Conservation (phyloP, 2,888 invertebrate genomes). For the Dascillus cervinus region DNA sequence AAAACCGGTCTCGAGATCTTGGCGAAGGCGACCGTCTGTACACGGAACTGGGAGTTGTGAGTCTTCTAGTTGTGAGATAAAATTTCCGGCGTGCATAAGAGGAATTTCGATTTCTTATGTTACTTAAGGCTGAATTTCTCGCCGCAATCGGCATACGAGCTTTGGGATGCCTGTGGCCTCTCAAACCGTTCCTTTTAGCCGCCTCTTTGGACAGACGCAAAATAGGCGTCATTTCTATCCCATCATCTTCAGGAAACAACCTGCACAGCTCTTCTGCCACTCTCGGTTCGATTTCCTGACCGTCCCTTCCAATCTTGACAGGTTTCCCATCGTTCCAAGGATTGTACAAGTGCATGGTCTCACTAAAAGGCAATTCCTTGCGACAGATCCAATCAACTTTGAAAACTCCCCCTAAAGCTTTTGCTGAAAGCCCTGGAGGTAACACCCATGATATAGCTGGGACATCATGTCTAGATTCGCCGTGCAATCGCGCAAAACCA, state of each 20-base stretch:
- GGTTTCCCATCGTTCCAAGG: slow-evolving; percentile 98
- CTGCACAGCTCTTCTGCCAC: slow-evolving; percentile 92
- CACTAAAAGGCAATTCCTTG: slow-evolving; percentile 86
- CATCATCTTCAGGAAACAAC: slow-evolving; percentile 87
- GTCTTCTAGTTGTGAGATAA: slow-evolving; percentile 56
- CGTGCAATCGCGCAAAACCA: slow-evolving; percentile 86
- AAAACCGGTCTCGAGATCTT: slow-evolving; percentile 51
- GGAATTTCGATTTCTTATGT: slow-evolving; percentile 48
- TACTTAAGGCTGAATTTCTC: slow-evolving; percentile 44
- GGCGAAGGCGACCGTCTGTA: slow-evolving; percentile 55
- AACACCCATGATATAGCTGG: slow-evolving; percentile 89
- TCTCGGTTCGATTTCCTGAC: slow-evolving; percentile 94
- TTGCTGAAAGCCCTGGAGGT: slow-evolving; percentile 86
- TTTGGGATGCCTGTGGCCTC: slow-evolving; percentile 41
- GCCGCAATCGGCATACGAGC: slow-evolving; percentile 42
- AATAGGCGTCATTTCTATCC: slow-evolving; percentile 82
- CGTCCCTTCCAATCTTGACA: slow-evolving; percentile 98
- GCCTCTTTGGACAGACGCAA: slow-evolving; percentile 79
- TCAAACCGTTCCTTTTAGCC: slow-evolving; percentile 48
- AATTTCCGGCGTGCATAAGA: slow-evolving; percentile 53
- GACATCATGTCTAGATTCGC: slow-evolving; percentile 84
- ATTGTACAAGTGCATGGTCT: slow-evolving; percentile 88
- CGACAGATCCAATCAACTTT: slow-evolving; percentile 96
- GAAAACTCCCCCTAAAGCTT: slow-evolving; percentile 92
- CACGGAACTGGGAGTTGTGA: slow-evolving; percentile 45